Evolutionary conservation across 2,888 invertebrate genomes (phyloP).

Genomic region (Hemicrepidius hirtus): DNA sequence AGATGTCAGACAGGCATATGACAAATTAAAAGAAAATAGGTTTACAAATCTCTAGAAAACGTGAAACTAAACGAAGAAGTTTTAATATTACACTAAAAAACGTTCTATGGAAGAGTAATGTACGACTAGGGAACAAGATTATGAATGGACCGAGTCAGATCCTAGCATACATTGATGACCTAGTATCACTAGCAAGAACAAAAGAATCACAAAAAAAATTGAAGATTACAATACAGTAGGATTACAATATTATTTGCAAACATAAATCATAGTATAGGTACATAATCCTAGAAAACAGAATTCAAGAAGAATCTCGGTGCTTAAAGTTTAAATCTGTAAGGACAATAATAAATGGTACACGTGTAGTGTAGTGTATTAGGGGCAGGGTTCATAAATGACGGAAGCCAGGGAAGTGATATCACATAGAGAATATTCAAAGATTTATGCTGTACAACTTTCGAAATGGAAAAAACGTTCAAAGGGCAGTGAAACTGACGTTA

Average conservation of each 20-base stretch:
- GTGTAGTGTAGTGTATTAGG: not conserved
- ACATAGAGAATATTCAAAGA: not conserved
- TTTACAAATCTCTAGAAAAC: too few relatives aligned
- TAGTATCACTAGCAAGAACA: not conserved
- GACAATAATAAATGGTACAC: not conserved
- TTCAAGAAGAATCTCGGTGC: not conserved
- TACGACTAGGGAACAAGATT: not conserved
- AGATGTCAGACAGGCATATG: too few relatives aligned
- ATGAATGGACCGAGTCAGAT: not conserved
- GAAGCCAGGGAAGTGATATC: not conserved
- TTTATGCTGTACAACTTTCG: not conserved
- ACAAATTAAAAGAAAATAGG: too few relatives aligned
- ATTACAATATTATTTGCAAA: not conserved
- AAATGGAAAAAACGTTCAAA: not conserved
- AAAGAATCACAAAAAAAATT: not conserved
- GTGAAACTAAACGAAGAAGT: too few relatives aligned
- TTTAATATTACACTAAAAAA: conserved; percentile 1
- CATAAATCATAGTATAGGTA: not conserved
- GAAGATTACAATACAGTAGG: not conserved
- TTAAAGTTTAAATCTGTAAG: not conserved
- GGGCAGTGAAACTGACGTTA: not conserved
- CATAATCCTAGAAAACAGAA: conserved; percentile 2
- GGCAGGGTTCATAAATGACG: not conserved
- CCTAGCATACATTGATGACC: not conserved
- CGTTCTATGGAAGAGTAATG: not conserved